Conservation (phyloP, 2,888 invertebrate genomes). For the Cistogaster globosa region DNA sequence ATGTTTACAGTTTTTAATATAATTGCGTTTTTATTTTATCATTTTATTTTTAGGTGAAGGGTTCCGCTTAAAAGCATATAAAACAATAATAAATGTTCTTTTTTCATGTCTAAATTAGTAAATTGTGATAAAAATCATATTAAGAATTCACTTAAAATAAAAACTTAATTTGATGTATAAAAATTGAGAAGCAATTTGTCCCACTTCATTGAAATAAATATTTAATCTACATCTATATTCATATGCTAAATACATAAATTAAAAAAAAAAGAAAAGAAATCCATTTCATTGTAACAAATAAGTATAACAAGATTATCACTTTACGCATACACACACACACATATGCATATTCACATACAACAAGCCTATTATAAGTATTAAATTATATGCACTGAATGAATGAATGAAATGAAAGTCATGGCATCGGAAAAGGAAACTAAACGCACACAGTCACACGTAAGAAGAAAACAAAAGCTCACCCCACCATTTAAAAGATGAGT, state of each 20-base stretch:
- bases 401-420: conserved; percentile 36
- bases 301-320: conserved; percentile 65
- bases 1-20: no score
- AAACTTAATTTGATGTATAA: not conserved
- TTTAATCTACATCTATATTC: conserved; percentile 56
- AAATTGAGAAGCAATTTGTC: not conserved
- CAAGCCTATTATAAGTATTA: conserved; percentile 40
- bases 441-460: not conserved
- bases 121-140: no score
- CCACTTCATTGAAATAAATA: conserved; percentile 24
- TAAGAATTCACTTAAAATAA: no score
- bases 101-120: no score
- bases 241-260: conserved; percentile 61
- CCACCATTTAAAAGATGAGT: conserved; percentile 1
- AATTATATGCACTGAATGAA: conserved; percentile 51
- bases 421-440: conserved; percentile 39
- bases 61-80: no score
- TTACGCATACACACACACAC: not conserved
- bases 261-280: conserved; percentile 29
- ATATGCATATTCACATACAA: not conserved
- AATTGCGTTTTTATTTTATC: no score
- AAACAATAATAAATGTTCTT: no score
- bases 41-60: no score
- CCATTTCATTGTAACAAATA: conserved; percentile 66
- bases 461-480: not conserved